A percentile compares a stretch with the other conserved stretches of the same genome.
Evolutionary conservation across 2,888 invertebrate species (phyloP).

Genomic region (Hemaris fuciformis): DNA sequence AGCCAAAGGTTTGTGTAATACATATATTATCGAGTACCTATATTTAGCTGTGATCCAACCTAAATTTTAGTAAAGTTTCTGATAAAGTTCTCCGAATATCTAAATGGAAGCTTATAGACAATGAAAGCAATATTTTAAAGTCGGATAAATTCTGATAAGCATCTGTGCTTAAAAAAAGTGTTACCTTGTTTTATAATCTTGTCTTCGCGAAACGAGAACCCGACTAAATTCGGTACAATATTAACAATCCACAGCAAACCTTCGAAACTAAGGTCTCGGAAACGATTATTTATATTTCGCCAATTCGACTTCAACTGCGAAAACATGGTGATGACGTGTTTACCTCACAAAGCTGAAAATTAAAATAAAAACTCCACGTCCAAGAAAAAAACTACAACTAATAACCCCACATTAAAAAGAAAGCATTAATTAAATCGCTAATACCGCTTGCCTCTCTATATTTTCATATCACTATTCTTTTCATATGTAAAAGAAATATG

Average conservation of each 20-base stretch:
- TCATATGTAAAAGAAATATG: background rate
- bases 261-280: slow-evolving; percentile 43
- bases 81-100: too few relatives aligned
- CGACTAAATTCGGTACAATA: slow-evolving; percentile 43
- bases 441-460: background rate
- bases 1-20: too few relatives aligned
- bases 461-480: background rate
- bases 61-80: too few relatives aligned
- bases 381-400: background rate
- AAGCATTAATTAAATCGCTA: background rate
- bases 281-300: slow-evolving; percentile 26
- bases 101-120: too few relatives aligned
- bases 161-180: slow-evolving; percentile 15
- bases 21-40: too few relatives aligned
- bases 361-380: background rate
- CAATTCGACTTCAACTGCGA: slow-evolving; percentile 22
- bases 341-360: background rate
- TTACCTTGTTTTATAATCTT: slow-evolving; percentile 44
- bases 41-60: too few relatives aligned
- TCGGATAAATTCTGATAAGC: background rate
- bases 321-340: background rate
- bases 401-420: background rate
- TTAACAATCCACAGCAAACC: slow-evolving; percentile 53
- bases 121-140: background rate
- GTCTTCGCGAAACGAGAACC: slow-evolving; percentile 47